Evolutionary conservation across 2,888 invertebrate species (phyloP).

Genomic region (Siphonodentalium dalli): DNA sequence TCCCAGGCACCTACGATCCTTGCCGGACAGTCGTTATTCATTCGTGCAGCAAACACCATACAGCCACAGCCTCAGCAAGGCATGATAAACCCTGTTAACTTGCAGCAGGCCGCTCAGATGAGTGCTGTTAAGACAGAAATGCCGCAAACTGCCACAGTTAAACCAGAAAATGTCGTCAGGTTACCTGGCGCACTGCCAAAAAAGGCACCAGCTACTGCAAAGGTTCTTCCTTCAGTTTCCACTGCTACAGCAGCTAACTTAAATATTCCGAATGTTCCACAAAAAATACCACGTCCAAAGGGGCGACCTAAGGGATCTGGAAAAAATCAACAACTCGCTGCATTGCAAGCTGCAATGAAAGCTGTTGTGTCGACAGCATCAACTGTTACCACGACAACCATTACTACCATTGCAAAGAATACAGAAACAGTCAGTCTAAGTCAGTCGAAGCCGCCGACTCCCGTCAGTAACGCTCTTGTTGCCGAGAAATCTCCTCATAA

Average conservation of each 20-base stretch:
- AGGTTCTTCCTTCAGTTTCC: slow-evolving; percentile 43
- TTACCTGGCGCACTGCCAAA: slow-evolving; percentile 1
- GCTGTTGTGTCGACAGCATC: neutral
- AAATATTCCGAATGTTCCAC: slow-evolving; percentile 24
- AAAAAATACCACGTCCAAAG: slow-evolving; percentile 24
- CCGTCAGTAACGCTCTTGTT: slow-evolving; percentile 31
- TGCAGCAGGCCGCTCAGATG: slow-evolving; percentile 33
- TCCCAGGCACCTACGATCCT: slow-evolving; percentile 46
- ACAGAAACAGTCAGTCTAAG: slow-evolving; percentile 27
- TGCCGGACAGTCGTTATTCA: slow-evolving; percentile 55
- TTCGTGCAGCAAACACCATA: slow-evolving; percentile 48
- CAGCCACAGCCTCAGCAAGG: slow-evolving; percentile 37
- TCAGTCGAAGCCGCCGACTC: slow-evolving; percentile 39
- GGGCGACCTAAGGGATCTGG: slow-evolving; percentile 30
- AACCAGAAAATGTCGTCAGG: slow-evolving; percentile 33
- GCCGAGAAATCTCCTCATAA: slow-evolving; percentile 21
- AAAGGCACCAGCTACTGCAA: slow-evolving; percentile 39
- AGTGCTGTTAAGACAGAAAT: slow-evolving; percentile 34
- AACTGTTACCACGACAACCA: neutral
- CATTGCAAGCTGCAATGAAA: too few relatives aligned
- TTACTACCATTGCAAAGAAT: slow-evolving; percentile 13
- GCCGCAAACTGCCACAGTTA: slow-evolving; percentile 28
- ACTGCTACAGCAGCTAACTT: slow-evolving; percentile 18
- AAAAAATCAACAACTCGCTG: too few relatives aligned
- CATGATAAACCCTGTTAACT: slow-evolving; percentile 25